Evolutionary conservation across 2,113 vertebrate genomes (phyloP).

Genomic region (Ciconia stormi): DNA sequence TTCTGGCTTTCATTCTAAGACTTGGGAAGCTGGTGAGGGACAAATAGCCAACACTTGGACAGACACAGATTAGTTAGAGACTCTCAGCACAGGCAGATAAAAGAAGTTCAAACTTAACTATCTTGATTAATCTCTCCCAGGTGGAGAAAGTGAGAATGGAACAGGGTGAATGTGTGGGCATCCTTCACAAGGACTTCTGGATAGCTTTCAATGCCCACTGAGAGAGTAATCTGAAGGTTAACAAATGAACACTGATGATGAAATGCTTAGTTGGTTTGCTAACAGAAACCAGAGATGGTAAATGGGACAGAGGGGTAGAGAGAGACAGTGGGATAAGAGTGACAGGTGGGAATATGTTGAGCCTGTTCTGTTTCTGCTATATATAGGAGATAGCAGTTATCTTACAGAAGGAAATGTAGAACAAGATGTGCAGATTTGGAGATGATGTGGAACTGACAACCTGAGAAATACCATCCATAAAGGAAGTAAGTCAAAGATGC

Average conservation of each 20-base stretch:
- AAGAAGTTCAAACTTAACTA: neutral
- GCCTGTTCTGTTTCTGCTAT: slow-evolving; percentile 47
- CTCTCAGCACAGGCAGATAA: neutral
- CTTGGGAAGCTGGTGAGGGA: neutral
- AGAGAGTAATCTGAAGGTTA: neutral
- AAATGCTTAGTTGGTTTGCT: slow-evolving; percentile 11
- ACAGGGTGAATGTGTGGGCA: neutral
- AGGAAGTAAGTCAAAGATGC: neutral
- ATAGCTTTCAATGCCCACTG: neutral
- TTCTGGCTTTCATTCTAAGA: slow-evolving; percentile 50
- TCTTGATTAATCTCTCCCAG: neutral
- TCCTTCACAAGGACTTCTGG: neutral
- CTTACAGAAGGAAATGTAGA: slow-evolving; percentile 59
- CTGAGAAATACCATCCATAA: slow-evolving; percentile 35
- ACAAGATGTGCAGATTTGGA: slow-evolving; percentile 53
- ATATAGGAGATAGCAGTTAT: slow-evolving; percentile 43
- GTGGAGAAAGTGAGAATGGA: neutral
- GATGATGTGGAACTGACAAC: slow-evolving; percentile 62
- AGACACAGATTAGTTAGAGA: neutral
- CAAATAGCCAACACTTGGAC: neutral
- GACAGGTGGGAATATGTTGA: slow-evolving; percentile 53
- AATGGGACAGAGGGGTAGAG: slow-evolving; percentile 17
- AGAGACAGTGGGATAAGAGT: slow-evolving; percentile 35
- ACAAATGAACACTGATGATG: neutral
- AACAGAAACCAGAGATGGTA: slow-evolving; percentile 19